These are phyloP conservation scores for Microtus richardsoni DNA, from an alignment of 2,113 vertebrate genomes.

Conservation along the genomic window DNA sequence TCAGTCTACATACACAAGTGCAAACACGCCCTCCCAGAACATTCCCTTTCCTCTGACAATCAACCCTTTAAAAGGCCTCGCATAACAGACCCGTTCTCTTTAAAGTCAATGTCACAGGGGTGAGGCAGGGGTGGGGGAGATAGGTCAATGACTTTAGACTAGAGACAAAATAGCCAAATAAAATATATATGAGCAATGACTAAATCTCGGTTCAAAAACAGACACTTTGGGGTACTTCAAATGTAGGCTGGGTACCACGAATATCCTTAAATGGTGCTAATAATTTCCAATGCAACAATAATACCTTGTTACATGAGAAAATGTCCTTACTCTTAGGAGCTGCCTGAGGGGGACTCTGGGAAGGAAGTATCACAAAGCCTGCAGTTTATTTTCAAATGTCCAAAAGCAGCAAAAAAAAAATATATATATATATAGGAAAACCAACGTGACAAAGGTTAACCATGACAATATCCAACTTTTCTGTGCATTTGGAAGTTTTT, in stretches of 20 bases:
- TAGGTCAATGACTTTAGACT: conserved; percentile 7
- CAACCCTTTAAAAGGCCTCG: conserved; percentile 31
- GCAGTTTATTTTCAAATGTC: conserved; percentile 35
- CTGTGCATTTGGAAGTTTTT: conserved; percentile 3
- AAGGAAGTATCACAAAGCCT: neutral
- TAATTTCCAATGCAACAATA: neutral
- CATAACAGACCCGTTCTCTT: conserved; percentile 32
- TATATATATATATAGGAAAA: neutral
- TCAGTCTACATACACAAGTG: conserved; percentile 57
- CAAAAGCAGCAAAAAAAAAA: neutral
- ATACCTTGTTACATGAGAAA: conserved; percentile 21
- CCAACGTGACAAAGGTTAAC: conserved; percentile 8
- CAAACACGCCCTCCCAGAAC: conserved; percentile 50
- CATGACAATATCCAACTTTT: conserved; percentile 37
- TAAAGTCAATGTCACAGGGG: neutral
- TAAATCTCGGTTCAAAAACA: conserved; percentile 52
- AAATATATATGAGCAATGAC: conserved; percentile 9
- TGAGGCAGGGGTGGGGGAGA: neutral
- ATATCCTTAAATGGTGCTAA: conserved; percentile 4
- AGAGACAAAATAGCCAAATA: conserved; percentile 8
- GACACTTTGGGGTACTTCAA: neutral
- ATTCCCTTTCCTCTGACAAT: conserved; percentile 45
- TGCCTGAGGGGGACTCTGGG: neutral
- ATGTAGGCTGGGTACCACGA: neutral
- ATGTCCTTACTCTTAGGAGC: conserved; percentile 36